A percentile compares a stretch with the other conserved stretches of the same genome.
Evolutionary conservation across 2,113 vertebrate species (phyloP).

Genomic region (Pao palembangensis): DNA sequence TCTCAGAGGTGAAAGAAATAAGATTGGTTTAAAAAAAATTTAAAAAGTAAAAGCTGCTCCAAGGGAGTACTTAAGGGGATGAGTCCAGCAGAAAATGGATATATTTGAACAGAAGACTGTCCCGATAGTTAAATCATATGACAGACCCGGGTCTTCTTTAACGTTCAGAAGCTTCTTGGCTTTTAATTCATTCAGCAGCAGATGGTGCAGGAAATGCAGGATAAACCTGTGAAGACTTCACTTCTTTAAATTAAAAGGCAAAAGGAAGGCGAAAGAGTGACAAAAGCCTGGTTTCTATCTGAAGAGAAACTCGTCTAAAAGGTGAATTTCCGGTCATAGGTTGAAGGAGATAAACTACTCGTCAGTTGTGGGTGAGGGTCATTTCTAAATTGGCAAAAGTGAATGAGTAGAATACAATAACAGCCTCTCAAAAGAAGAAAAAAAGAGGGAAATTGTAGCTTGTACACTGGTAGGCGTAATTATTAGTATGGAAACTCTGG

Average conservation of each 20-base stretch:
- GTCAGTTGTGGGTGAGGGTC: neutral
- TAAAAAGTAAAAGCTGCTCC: constrained; percentile 1
- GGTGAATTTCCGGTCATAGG: no score
- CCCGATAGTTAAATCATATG: neutral
- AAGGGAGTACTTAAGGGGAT: constrained; percentile 17
- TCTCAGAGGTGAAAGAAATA: neutral
- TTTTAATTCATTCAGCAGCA: constrained; percentile 27
- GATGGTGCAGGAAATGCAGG: constrained; percentile 22
- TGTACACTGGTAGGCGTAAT: neutral
- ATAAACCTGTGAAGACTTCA: no score
- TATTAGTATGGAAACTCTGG: neutral
- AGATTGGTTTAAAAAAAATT: neutral
- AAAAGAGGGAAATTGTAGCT: no score
- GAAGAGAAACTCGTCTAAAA: no score
- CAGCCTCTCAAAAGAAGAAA: neutral
- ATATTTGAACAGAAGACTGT: neutral
- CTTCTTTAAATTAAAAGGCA: no score
- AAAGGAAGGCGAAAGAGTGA: no score
- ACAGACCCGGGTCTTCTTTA: constrained; percentile 46
- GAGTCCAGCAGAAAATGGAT: neutral
- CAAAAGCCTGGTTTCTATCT: no score
- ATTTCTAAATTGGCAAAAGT: constrained; percentile 4
- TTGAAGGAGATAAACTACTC: no score
- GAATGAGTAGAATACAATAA: constrained; percentile 1
- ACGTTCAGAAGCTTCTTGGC: constrained; percentile 39